Evolutionary conservation across 2,888 invertebrate genomes (phyloP), one percentile per base, ranked within the genome.

Genomic region (Gandaritis pyraliata): DNA sequence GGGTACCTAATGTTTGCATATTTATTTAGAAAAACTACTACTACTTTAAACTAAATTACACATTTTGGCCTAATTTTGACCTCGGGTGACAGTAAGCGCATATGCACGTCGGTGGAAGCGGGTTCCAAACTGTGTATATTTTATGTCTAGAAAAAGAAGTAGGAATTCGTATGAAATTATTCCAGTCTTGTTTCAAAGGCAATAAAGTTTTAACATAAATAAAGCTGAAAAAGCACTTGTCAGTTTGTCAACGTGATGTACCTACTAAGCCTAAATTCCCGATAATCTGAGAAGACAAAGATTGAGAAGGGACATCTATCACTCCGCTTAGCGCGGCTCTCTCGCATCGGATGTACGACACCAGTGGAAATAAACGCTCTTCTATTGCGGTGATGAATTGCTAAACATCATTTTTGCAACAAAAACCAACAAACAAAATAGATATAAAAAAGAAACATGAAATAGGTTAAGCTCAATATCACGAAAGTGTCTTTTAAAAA

Each of bases 251-350:
- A 46, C 54, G 38, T 68, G 65, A 70, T 62, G 64, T 48, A 39
- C 50, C 66, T 56, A 69, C 74, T 74, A 73, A 72, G 71, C 72
- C 72, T 80, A 77, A 81, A 81, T 78, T 80, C 77, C 78, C 79
- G 81, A 85, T 84, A 84, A 86, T 82, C 82, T 78, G 68, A 78
- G 74, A 67, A 76, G 87, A 85, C 85, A 81, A 81, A 82, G 87
- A 86, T 83, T 80, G 83, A 87, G 76, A 72, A 77, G 75, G 66
- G 68, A 72, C 80, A 86, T 86, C 81, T 80, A 84, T 87, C 85
- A 84, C 76, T 72, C 73, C 36, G 50, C 47, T 56, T 59, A 56
- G 58, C 65, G 54, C 69, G 70, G 73, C 63, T 70, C 70, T 59
- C 71, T 69, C 72, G 67, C 66, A 68, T 64, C 64, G 71, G 70